Evolutionary conservation across 1,140 invertebrate species (phyloP).

Genomic region (Sitobion miscanthi): DNA sequence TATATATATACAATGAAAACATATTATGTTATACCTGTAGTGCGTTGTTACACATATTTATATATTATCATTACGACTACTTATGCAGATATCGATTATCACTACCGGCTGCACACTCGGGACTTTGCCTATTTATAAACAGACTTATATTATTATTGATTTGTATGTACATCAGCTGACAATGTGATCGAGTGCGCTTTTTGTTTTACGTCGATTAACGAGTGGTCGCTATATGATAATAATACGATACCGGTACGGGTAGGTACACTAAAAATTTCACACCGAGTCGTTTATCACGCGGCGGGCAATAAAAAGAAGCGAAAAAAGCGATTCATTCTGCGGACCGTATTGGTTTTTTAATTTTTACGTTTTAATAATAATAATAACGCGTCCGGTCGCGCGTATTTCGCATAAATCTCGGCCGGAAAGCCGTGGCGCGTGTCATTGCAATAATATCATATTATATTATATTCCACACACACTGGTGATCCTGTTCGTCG

Average conservation of each 20-base stretch:
- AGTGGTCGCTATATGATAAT: too few relatives aligned
- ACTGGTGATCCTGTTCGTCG: slow-evolving; percentile 18
- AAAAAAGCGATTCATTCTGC: neutral
- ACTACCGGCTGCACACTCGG: neutral
- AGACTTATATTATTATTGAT: neutral
- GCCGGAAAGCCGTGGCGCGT: neutral
- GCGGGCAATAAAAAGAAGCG: neutral
- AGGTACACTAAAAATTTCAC: neutral
- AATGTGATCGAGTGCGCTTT: too few relatives aligned
- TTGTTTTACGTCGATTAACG: neutral
- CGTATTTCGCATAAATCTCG: slow-evolving; percentile 3
- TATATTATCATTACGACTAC: neutral
- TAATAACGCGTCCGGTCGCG: neutral
- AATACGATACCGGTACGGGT: too few relatives aligned
- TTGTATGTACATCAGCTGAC: neutral
- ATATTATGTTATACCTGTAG: neutral
- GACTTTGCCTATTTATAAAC: neutral
- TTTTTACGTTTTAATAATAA: neutral
- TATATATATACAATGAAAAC: neutral
- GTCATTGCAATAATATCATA: neutral
- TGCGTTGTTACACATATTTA: neutral
- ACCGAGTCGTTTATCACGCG: neutral
- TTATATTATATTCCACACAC: neutral
- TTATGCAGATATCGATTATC: neutral
- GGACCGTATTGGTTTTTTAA: neutral